phyloP scores from a whole-genome alignment of 2,113 vertebrate species.

The Apteryx mantelli region DNA sequence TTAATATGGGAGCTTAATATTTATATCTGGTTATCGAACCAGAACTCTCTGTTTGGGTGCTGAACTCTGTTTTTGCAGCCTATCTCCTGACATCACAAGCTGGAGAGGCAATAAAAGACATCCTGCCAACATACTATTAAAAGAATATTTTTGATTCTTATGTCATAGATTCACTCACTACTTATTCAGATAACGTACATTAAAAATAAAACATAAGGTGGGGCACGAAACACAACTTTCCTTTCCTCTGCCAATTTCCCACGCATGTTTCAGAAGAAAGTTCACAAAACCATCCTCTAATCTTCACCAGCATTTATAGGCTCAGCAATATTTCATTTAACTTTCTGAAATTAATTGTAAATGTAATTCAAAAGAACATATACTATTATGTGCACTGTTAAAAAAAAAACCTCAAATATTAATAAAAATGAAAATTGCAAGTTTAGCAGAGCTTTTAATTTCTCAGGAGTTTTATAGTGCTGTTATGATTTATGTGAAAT shows the following conservation, averaged over 20 bases:
- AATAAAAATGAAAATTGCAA: fast-evolving
- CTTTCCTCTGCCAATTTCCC: not conserved
- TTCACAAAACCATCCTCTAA: not conserved
- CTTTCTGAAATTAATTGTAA: not conserved
- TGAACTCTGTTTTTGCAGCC: not conserved
- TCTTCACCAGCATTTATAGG: not conserved
- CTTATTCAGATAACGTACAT: not conserved
- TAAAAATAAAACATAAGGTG: not conserved
- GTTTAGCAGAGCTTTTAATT: not conserved
- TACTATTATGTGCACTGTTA: fast-evolving
- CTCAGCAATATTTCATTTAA: not conserved
- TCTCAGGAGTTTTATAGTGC: not conserved
- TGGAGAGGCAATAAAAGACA: not conserved
- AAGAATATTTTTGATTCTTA: not conserved
- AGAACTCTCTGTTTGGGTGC: not conserved
- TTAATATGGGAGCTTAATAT: not conserved
- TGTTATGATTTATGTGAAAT: not conserved
- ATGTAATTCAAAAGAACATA: not conserved
- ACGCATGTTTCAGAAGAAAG: fast-evolving
- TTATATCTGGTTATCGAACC: not conserved
- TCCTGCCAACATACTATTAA: not conserved
- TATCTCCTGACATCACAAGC: not conserved
- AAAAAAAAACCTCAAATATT: not conserved
- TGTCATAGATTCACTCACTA: not conserved
- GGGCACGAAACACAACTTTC: not conserved